Evolutionary conservation across 2,113 vertebrate species (phyloP), one percentile per base, ranked within the genome.

Genomic region (Varanus salvator): DNA sequence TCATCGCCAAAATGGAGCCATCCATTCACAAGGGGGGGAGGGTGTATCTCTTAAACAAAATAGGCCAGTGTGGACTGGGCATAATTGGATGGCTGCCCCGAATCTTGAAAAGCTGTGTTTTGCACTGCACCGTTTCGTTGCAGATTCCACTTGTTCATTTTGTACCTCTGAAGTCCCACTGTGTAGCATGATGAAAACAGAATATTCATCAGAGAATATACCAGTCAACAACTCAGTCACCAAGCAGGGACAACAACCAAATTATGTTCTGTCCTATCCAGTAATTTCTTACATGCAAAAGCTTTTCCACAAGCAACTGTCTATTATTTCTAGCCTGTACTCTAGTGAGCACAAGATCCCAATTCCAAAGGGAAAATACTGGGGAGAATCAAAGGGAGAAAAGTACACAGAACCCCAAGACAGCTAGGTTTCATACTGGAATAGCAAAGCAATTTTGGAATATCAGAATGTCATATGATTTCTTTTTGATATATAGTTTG

Each of bases 401-500:
- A 95, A 97, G 97, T 97, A 96, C 96, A 96, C 96, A 96, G 97
- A 97, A 97, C 96, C 96, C 96, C 96, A 97, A 92, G 91, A 97
- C 66, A 95, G 96, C 97, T 97, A 91, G 93, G 88, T 97, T 97
- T 97, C 97, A 95, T 94, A 95, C 96, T 92, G 95, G 93, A 96
- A 97, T 97, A 97, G 97, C 96, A 97, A 97, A 97, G 96, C 95
- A 97, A 95, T 96, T 97, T 96, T 96, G 96, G 95, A 97, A 97
- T 96, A 95, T 90, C 96, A 96, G 95, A 96, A 97, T 97, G 97
- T 96, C 88, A 87, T 96, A 97, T 97, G 95, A 95, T 54, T 54
- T 12, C 11, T 54, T 54, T 54, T 54, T 90, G 97, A 95, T 93
- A 93, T 94, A 96, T 96, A 96, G 94, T 97, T 97, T 96, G 94